Evolutionary conservation across 2,888 invertebrate genomes (phyloP).

Genomic region (Callosobruchus maculatus): DNA sequence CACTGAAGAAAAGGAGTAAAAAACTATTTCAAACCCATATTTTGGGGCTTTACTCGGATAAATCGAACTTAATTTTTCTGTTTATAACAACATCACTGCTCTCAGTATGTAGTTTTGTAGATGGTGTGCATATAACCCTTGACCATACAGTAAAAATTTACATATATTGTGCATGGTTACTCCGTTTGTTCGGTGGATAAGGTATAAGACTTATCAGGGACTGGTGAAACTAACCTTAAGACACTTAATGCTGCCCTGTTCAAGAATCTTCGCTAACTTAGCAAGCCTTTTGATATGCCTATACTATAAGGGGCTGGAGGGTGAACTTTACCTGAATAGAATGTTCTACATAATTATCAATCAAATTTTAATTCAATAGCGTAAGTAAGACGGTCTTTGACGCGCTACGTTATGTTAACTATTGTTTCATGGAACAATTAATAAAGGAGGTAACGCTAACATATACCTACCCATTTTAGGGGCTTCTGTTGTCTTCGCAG

Average conservation of each 20-base stretch:
- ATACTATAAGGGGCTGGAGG: not conserved
- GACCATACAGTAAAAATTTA: no score
- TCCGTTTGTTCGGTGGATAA: no score
- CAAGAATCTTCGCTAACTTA: not conserved
- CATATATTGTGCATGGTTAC: no score
- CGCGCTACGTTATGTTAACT: not conserved
- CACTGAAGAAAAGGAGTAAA: no score
- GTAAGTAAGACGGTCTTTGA: slow-evolving; percentile 4
- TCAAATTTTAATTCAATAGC: slow-evolving; percentile 12
- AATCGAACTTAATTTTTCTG: no score
- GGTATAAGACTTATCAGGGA: not conserved
- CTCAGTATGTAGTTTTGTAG: no score
- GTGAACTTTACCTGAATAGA: slow-evolving; percentile 2
- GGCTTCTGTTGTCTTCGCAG: not conserved
- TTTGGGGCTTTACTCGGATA: no score
- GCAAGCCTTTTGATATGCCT: not conserved
- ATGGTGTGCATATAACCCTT: no score
- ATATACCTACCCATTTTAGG: not conserved
- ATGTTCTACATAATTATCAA: slow-evolving; percentile 13
- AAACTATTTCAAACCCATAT: no score
- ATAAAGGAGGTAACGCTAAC: not conserved
- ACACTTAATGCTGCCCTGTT: not conserved
- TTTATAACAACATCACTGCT: no score
- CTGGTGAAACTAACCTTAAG: not conserved
- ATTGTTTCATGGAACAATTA: not conserved